Conservation (phyloP, 2,113 vertebrate species). For the Oryzias curvinotus region DNA sequence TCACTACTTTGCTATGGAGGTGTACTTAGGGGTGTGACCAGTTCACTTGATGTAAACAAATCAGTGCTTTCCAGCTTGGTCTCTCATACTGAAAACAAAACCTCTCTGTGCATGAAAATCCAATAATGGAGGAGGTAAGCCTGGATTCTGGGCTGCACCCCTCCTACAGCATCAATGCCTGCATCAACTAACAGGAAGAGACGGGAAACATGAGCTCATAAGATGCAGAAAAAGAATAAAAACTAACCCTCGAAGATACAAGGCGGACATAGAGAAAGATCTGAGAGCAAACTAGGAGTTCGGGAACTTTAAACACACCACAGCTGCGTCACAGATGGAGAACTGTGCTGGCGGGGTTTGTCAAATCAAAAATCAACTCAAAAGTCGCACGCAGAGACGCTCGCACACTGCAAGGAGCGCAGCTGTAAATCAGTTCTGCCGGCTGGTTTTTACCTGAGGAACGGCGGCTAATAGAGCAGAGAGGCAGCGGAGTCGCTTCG, state of each 20-base stretch:
- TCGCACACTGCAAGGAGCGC: conserved; percentile 13
- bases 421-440: conserved; percentile 50
- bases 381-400: not conserved
- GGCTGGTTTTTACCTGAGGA: conserved; percentile 51
- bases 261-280: not conserved
- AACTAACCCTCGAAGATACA: not conserved
- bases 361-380: conserved; percentile 40
- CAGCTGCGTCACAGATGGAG: conserved; percentile 35
- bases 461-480: conserved; percentile 44
- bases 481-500: conserved; percentile 3
- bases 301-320: conserved; percentile 14
- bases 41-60: not conserved
- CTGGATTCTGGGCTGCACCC: conserved; percentile 53
- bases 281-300: not conserved
- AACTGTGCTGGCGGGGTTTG: conserved; percentile 25
- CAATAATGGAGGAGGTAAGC: conserved; percentile 44
- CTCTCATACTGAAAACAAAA: no score
- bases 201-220: not conserved
- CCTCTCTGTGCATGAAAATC: conserved; percentile 36
- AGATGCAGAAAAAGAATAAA: conserved; percentile 1
- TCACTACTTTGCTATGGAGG: not conserved
- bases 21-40: not conserved
- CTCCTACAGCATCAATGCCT: conserved; percentile 30
- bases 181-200: conserved; percentile 43
- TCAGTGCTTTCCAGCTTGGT: conserved; percentile 13